Evolutionary conservation across 2,113 vertebrate genomes (phyloP).

Genomic region (Mystacornis crossleyi): DNA sequence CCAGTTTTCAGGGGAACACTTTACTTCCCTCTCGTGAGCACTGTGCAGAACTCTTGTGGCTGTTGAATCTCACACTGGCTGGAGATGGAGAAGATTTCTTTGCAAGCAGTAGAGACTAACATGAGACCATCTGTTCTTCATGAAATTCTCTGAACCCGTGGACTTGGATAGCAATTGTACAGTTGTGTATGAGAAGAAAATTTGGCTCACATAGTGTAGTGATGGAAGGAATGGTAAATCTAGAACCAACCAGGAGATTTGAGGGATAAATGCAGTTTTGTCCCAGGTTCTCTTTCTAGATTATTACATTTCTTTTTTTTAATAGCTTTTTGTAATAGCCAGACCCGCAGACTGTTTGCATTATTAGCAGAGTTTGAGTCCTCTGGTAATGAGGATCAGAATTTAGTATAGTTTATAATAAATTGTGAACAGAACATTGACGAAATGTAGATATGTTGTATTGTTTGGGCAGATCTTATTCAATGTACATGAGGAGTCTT

Average conservation of each 20-base stretch:
- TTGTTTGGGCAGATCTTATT: conserved; percentile 83
- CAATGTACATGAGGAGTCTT: conserved; percentile 81
- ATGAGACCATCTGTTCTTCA: neutral
- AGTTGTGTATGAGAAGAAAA: neutral
- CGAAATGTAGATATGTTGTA: conserved; percentile 81
- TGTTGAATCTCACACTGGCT: neutral
- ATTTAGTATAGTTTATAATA: conserved; percentile 80
- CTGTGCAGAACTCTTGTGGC: neutral
- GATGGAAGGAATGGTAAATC: neutral
- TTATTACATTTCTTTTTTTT: neutral
- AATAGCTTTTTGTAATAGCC: conserved; percentile 79
- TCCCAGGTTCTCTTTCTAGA: neutral
- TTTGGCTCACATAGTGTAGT: neutral
- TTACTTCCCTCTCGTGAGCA: neutral
- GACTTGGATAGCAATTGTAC: neutral
- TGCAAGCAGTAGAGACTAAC: neutral
- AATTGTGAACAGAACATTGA: conserved; percentile 85
- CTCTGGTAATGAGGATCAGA: conserved; percentile 79
- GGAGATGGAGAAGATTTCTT: neutral
- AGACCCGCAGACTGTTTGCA: conserved; percentile 82
- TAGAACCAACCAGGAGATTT: neutral
- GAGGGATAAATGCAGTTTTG: neutral
- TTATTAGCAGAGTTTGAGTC: conserved; percentile 79
- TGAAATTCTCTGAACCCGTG: neutral
- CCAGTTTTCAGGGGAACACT: neutral